Evolutionary conservation across 2,113 vertebrate species (phyloP).

Genomic region (Aegotheles bennettii): DNA sequence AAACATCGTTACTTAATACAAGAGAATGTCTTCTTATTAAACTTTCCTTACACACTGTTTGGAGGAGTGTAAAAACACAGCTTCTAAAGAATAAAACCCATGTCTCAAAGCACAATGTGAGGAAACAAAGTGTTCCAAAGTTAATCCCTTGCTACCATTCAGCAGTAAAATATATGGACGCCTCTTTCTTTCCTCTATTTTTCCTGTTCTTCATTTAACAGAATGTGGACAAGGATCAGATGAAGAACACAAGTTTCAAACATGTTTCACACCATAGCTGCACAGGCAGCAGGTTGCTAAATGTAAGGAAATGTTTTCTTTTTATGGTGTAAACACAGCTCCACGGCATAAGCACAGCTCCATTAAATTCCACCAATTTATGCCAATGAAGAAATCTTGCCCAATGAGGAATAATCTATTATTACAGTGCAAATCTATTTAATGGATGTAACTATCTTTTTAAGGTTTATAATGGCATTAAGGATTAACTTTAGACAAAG

Average conservation of each 20-base stretch:
- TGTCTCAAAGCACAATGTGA: conserved; percentile 65
- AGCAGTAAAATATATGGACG: conserved; percentile 44
- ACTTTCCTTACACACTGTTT: not conserved
- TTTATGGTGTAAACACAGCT: not conserved
- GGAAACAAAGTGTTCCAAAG: conserved; percentile 66
- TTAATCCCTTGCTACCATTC: conserved; percentile 71
- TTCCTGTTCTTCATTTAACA: conserved; percentile 64
- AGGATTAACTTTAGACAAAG: not conserved
- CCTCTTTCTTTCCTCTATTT: conserved; percentile 65
- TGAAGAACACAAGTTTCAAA: not conserved
- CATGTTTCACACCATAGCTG: not conserved
- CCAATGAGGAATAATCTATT: not conserved
- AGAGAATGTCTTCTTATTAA: not conserved
- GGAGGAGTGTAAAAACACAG: not conserved
- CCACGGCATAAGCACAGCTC: not conserved
- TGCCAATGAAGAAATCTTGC: not conserved
- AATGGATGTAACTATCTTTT: not conserved
- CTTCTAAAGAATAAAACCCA: conserved; percentile 30
- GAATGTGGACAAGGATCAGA: not conserved
- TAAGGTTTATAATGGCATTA: not conserved
- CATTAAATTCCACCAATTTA: not conserved
- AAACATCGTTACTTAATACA: not conserved
- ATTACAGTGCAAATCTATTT: not conserved
- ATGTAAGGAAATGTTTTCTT: not conserved
- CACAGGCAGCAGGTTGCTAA: not conserved